These are phyloP conservation scores for Crepidodera aurea DNA, from an alignment of 2,888 invertebrate genomes.

Conservation along the genomic window DNA sequence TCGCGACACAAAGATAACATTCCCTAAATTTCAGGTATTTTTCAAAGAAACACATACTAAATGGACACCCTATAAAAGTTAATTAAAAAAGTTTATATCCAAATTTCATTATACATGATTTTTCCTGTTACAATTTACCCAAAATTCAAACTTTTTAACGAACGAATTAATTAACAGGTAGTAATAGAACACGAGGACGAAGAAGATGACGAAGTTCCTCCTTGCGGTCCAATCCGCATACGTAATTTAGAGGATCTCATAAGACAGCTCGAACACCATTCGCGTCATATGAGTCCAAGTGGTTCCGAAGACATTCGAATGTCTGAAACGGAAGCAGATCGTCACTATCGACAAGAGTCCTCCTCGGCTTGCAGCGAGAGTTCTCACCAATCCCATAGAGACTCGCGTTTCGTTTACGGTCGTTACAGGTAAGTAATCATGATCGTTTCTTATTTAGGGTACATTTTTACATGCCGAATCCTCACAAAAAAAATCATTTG, in stretches of 20 bases:
- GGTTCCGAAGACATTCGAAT: slow-evolving; percentile 89
- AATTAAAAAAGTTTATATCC: no score
- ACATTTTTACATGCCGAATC: neutral
- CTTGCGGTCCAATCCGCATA: slow-evolving; percentile 86
- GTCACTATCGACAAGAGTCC: slow-evolving; percentile 76
- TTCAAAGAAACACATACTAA: no score
- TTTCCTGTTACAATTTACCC: no score
- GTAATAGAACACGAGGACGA: slow-evolving; percentile 66
- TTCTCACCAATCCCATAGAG: slow-evolving; percentile 80
- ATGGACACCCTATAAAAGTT: no score
- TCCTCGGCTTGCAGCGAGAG: slow-evolving; percentile 76
- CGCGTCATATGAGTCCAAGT: slow-evolving; percentile 89
- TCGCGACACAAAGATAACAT: no score
- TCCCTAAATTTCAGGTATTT: no score
- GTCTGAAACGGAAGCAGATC: slow-evolving; percentile 89
- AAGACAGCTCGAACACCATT: slow-evolving; percentile 86
- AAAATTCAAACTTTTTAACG: no score
- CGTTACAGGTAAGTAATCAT: slow-evolving; percentile 68
- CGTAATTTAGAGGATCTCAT: slow-evolving; percentile 91
- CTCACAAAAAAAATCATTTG: no score
- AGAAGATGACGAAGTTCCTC: slow-evolving; percentile 79
- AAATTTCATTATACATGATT: no score
- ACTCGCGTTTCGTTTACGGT: slow-evolving; percentile 75
- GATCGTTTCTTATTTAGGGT: slow-evolving; percentile 30
- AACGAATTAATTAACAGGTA: slow-evolving; percentile 44